Conservation (phyloP, 2,888 invertebrate species). For the Panzeria rudis region DNA sequence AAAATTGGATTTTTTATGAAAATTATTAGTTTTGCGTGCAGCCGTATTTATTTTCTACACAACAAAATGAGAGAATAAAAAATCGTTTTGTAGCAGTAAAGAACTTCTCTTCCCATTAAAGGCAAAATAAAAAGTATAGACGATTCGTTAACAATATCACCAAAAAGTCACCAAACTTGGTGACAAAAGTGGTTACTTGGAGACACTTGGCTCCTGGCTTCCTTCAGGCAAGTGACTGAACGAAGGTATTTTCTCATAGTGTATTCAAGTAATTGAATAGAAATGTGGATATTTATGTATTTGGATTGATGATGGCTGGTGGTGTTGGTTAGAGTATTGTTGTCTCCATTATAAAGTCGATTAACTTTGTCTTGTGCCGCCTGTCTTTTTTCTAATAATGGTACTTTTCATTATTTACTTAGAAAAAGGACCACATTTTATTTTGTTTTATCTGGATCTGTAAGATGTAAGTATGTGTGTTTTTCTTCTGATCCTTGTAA, state of each 20-base stretch:
- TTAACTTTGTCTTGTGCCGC: constrained; percentile 71
- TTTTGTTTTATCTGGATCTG: not conserved
- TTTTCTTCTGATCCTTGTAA: constrained; percentile 30
- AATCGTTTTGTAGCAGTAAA: too few species aligned
- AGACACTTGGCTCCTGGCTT: too few species aligned
- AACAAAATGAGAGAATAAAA: too few species aligned
- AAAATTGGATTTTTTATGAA: too few species aligned
- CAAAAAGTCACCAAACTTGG: too few species aligned
- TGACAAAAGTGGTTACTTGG: too few species aligned
- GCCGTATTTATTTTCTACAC: too few species aligned
- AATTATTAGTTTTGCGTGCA: too few species aligned
- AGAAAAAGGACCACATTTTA: constrained; percentile 20
- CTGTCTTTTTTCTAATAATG: constrained; percentile 28
- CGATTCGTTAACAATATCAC: too few species aligned
- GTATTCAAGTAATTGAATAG: constrained; percentile 11
- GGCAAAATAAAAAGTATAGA: too few species aligned
- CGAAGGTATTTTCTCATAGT: not conserved
- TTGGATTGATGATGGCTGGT: constrained; percentile 7
- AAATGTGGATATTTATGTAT: constrained; percentile 3
- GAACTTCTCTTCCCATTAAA: too few species aligned
- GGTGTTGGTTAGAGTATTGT: constrained; percentile 11
- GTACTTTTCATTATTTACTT: constrained; percentile 23
- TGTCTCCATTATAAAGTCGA: constrained; percentile 62
- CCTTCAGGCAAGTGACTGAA: too few species aligned
- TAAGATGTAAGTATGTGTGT: constrained; percentile 1